Evolutionary conservation across 2,888 invertebrate species (phyloP).

Genomic region (Catocala nupta): DNA sequence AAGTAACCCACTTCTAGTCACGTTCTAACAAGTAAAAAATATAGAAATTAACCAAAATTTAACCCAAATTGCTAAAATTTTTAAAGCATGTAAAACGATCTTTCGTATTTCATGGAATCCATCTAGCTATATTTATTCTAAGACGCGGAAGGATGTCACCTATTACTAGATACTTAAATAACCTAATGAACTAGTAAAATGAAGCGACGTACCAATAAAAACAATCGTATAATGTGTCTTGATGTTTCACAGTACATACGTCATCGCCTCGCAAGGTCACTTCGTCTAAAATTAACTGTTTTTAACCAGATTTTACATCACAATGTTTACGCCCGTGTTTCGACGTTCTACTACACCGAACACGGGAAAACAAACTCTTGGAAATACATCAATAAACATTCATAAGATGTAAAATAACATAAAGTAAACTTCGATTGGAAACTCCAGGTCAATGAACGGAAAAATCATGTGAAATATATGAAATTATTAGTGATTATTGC

Average conservation of each 20-base stretch:
- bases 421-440: not conserved
- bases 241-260: slow-evolving; percentile 25
- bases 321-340: slow-evolving; percentile 41
- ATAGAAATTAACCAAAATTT: too few relatives aligned
- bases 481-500: slow-evolving; percentile 7
- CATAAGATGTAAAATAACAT: too few relatives aligned
- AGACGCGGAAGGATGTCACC: slow-evolving; percentile 2
- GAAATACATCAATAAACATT: too few relatives aligned
- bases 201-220: not conserved
- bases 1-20: too few relatives aligned
- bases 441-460: not conserved
- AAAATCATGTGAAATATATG: not conserved
- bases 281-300: slow-evolving; percentile 51
- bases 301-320: slow-evolving; percentile 39
- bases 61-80: too few relatives aligned
- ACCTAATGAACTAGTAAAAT: not conserved
- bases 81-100: too few relatives aligned
- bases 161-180: not conserved
- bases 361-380: slow-evolving; percentile 20
- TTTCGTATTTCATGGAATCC: too few relatives aligned
- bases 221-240: slow-evolving; percentile 20
- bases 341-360: slow-evolving; percentile 32
- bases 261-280: slow-evolving; percentile 45
- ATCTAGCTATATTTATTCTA: not conserved
- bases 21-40: too few relatives aligned